A percentile compares a stretch with the other conserved stretches of the same genome.
Conservation (phyloP, 1,140 invertebrate genomes). For the Lordiphosa clarofinis region DNA sequence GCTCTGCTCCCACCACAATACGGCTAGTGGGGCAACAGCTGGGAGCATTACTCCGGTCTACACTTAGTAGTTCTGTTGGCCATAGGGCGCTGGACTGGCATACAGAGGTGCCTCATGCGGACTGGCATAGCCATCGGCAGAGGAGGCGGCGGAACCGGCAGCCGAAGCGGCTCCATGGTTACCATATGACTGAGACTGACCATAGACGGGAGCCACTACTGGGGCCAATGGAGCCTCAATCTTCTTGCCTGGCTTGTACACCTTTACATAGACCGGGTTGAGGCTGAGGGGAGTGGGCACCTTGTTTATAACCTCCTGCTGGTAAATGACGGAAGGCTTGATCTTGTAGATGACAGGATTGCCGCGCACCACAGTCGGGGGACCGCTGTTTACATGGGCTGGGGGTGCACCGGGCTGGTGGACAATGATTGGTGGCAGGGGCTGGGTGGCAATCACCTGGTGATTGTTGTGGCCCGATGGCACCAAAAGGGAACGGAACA, state of each 20-base stretch:
- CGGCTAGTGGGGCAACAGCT: not conserved
- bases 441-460: slow-evolving; percentile 73
- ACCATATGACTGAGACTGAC: slow-evolving; percentile 35
- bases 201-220: slow-evolving; percentile 60
- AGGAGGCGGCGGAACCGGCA: slow-evolving; percentile 29
- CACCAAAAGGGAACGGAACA: slow-evolving; percentile 71
- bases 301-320: slow-evolving; percentile 78
- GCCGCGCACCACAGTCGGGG: slow-evolving; percentile 70
- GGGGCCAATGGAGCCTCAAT: slow-evolving; percentile 68
- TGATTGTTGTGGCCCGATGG: slow-evolving; percentile 72
- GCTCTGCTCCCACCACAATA: slow-evolving; percentile 2
- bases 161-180: slow-evolving; percentile 34
- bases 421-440: slow-evolving; percentile 73
- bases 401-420: slow-evolving; percentile 70
- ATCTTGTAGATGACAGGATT: slow-evolving; percentile 77
- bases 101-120: slow-evolving; percentile 54
- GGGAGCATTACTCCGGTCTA: not conserved
- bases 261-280: slow-evolving; percentile 76
- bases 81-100: slow-evolving; percentile 60
- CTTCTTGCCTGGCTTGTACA: slow-evolving; percentile 78
- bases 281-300: slow-evolving; percentile 73
- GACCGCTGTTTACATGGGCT: slow-evolving; percentile 70
- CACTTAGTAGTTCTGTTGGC: slow-evolving; percentile 52
- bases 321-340: slow-evolving; percentile 74
- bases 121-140: slow-evolving; percentile 42